Conservation (phyloP, 2,797 vertebrate genomes). For the Jordanella pulchra region DNA sequence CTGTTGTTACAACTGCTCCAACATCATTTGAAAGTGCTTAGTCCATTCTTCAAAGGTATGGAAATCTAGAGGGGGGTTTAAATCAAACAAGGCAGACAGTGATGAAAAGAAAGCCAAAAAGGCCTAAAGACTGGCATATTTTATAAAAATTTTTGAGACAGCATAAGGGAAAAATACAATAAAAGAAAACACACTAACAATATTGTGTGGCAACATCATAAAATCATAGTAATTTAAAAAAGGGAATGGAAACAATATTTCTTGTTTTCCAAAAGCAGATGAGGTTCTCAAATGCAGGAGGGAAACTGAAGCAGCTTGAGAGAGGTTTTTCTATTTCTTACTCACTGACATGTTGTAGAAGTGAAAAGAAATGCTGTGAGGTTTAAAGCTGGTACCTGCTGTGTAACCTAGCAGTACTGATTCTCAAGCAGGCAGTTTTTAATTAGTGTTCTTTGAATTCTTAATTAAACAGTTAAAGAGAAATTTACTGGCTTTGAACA, state of each 20-base stretch:
- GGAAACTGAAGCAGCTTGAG: slow-evolving; percentile 46
- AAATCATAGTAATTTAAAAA: slow-evolving; percentile 64
- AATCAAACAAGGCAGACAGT: slow-evolving; percentile 62
- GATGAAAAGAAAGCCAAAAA: slow-evolving; percentile 60
- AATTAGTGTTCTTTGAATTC: slow-evolving; percentile 69
- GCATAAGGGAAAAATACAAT: slow-evolving; percentile 37
- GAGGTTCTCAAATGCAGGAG: slow-evolving; percentile 35
- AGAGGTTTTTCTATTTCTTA: slow-evolving; percentile 27
- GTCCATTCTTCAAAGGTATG: slow-evolving; percentile 69
- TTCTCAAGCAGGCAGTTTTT: slow-evolving; percentile 54
- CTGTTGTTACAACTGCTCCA: slow-evolving; percentile 35
- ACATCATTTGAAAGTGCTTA: slow-evolving; percentile 54
- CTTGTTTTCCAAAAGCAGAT: slow-evolving; percentile 54
- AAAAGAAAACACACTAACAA: slow-evolving; percentile 51
- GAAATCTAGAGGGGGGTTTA: slow-evolving; percentile 68
- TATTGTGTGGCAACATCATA: slow-evolving; percentile 43
- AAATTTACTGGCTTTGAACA: slow-evolving; percentile 48
- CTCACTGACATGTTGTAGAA: slow-evolving; percentile 29
- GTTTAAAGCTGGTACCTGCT: slow-evolving; percentile 43
- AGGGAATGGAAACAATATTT: slow-evolving; percentile 57
- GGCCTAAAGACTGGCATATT: slow-evolving; percentile 64
- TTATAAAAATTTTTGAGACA: slow-evolving; percentile 56
- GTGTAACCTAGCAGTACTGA: slow-evolving; percentile 34
- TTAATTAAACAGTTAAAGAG: slow-evolving; percentile 70
- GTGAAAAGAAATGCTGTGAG: slow-evolving; percentile 1